phyloP scores from a whole-genome alignment of 1,140 invertebrate genomes.

The Pectinophora gossypiella region DNA sequence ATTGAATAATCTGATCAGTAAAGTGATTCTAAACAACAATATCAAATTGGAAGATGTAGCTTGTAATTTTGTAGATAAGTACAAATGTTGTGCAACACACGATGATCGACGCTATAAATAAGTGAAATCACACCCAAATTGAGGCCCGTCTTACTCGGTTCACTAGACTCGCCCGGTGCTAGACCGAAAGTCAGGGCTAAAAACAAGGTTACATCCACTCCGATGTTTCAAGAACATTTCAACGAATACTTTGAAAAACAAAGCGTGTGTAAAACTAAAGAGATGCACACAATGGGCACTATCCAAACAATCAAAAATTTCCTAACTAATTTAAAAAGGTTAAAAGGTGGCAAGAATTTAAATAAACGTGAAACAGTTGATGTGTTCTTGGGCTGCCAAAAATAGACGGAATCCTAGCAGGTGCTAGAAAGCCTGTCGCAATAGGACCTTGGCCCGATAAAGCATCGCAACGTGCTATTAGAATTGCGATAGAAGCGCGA shows the following conservation, averaged over 20 bases:
- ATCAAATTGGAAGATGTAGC: not conserved
- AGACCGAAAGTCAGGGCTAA: not conserved
- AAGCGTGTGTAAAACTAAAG: slow-evolving; percentile 36
- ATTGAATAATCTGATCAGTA: not conserved
- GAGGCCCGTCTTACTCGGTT: not conserved
- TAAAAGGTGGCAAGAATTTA: slow-evolving; percentile 62
- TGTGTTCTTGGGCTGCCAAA: slow-evolving; percentile 35
- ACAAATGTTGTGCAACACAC: slow-evolving; percentile 34
- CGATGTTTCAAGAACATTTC: not conserved
- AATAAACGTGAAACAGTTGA: slow-evolving; percentile 38
- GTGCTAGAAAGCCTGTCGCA: slow-evolving; percentile 66
- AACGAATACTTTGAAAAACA: slow-evolving; percentile 52
- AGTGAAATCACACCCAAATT: slow-evolving; percentile 57
- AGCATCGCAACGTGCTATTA: slow-evolving; percentile 56
- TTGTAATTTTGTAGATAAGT: slow-evolving; percentile 41
- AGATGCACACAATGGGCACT: slow-evolving; percentile 36
- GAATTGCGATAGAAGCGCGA: slow-evolving; percentile 50
- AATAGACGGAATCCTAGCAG: slow-evolving; percentile 40
- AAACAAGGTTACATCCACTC: slow-evolving; percentile 55
- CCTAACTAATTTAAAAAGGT: slow-evolving; percentile 58
- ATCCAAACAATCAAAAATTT: slow-evolving; percentile 30
- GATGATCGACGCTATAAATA: slow-evolving; percentile 38
- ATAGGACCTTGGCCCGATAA: slow-evolving; percentile 57
- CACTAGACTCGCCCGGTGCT: not conserved
- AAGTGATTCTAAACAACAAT: not conserved